Percentiles rank a stretch among this genome's conserved stretches.
Evolutionary conservation across 1,140 invertebrate species (phyloP).

Genomic region (Ladona fulva): DNA sequence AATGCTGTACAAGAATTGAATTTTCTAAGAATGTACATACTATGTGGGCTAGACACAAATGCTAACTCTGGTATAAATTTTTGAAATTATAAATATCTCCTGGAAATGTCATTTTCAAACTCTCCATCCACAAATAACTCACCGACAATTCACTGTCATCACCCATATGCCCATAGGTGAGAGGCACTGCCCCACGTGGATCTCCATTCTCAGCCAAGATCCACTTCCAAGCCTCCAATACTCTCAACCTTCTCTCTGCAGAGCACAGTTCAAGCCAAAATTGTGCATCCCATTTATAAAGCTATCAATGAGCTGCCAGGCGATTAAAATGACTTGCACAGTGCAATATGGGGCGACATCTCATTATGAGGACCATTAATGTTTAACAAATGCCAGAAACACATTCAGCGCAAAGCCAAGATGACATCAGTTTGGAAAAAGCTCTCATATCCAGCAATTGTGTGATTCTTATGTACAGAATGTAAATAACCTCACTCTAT

Average conservation of each 20-base stretch:
- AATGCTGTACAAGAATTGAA: too few relatives aligned
- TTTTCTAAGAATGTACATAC: too few relatives aligned
- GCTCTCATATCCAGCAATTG: too few relatives aligned
- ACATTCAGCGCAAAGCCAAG: too few relatives aligned
- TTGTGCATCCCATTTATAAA: not conserved
- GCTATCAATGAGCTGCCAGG: not conserved
- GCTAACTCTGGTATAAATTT: too few relatives aligned
- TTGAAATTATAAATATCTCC: too few relatives aligned
- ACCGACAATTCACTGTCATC: constrained; percentile 3
- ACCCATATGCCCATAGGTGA: constrained; percentile 3
- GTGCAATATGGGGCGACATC: not conserved
- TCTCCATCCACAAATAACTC: not conserved
- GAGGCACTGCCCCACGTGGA: not conserved
- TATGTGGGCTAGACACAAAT: too few relatives aligned
- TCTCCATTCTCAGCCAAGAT: not conserved
- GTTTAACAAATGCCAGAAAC: too few relatives aligned
- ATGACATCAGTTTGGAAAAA: too few relatives aligned
- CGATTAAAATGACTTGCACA: not conserved
- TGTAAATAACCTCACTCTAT: too few relatives aligned
- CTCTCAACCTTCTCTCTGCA: not conserved
- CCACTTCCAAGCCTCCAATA: not conserved
- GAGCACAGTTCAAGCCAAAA: constrained; percentile 8
- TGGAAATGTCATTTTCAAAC: not conserved
- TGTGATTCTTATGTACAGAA: too few relatives aligned
- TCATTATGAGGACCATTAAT: constrained; percentile 4